phyloP scores from a whole-genome alignment of 2,888 invertebrate species.

The Nycteola revayana region DNA sequence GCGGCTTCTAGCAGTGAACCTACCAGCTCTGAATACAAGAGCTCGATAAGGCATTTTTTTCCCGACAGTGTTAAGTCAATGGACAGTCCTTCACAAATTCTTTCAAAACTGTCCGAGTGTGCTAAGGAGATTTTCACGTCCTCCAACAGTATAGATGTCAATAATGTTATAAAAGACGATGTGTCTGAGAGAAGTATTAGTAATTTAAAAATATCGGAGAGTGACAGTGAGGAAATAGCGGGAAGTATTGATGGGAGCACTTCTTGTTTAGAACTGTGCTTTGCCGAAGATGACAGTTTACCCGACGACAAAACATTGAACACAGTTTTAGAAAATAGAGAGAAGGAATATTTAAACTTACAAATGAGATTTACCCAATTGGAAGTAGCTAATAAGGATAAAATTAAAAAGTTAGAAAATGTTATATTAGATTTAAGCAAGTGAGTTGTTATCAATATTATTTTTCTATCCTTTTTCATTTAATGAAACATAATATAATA shows the following conservation, averaged over 20 bases:
- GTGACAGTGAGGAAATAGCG: constrained; percentile 73
- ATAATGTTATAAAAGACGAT: constrained; percentile 61
- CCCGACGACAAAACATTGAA: constrained; percentile 59
- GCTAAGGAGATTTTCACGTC: constrained; percentile 78
- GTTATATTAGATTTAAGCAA: constrained; percentile 84
- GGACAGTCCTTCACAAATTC: constrained; percentile 73
- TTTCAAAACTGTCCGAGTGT: constrained; percentile 71
- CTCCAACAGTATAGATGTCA: constrained; percentile 68
- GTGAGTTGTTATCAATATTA: too few species aligned
- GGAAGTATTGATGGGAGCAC: constrained; percentile 75
- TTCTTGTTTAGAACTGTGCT: constrained; percentile 74
- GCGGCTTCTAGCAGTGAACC: constrained; percentile 67
- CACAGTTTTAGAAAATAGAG: constrained; percentile 64
- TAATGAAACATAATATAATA: too few species aligned
- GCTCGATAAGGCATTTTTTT: constrained; percentile 67
- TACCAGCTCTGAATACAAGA: constrained; percentile 67
- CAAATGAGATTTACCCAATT: constrained; percentile 77
- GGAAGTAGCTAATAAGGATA: constrained; percentile 69
- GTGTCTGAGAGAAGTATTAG: constrained; percentile 67
- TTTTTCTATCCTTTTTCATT: too few species aligned
- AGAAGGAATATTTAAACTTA: constrained; percentile 75
- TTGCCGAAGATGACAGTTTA: constrained; percentile 70
- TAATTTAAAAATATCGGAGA: constrained; percentile 72
- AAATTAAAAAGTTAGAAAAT: constrained; percentile 71
- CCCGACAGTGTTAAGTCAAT: constrained; percentile 71